Evolutionary conservation across 2,797 vertebrate genomes (phyloP).

Genomic region (Chromis chromis): DNA sequence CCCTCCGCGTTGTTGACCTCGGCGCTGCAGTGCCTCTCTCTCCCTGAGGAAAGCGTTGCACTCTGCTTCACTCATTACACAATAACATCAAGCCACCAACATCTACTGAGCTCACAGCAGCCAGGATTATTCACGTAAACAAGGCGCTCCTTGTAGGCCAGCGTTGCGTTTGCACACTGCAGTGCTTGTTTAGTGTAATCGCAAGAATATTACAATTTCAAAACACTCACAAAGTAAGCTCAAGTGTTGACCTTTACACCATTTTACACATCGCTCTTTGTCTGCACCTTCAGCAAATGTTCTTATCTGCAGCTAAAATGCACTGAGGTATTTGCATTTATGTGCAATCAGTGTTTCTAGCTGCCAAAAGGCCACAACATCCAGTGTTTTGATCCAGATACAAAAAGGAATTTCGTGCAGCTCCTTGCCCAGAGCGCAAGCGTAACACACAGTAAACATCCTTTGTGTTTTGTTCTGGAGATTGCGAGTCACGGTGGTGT

Average conservation of each 20-base stretch:
- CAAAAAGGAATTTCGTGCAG: slow-evolving; percentile 38
- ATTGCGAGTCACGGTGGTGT: slow-evolving; percentile 35
- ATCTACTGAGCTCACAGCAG: slow-evolving; percentile 25
- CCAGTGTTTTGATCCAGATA: slow-evolving; percentile 52
- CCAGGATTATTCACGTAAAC: slow-evolving; percentile 59
- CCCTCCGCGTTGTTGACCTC: slow-evolving; percentile 43
- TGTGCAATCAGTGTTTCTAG: slow-evolving; percentile 7
- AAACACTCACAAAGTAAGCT: slow-evolving; percentile 19
- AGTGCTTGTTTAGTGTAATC: slow-evolving; percentile 43
- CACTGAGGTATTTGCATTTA: neutral
- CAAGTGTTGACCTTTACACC: slow-evolving; percentile 33
- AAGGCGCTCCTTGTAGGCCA: slow-evolving; percentile 59
- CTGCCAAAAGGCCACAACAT: slow-evolving; percentile 7
- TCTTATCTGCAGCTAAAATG: slow-evolving; percentile 1
- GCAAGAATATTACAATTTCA: slow-evolving; percentile 36
- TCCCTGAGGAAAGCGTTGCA: slow-evolving; percentile 41
- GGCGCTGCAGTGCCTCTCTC: slow-evolving; percentile 14
- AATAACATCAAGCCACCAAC: slow-evolving; percentile 39
- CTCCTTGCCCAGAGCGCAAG: slow-evolving; percentile 2
- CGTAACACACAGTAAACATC: slow-evolving; percentile 44
- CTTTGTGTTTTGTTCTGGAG: slow-evolving; percentile 55
- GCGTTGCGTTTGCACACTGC: slow-evolving; percentile 14
- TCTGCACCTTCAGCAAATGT: slow-evolving; percentile 1
- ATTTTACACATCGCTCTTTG: neutral
- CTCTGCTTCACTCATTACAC: slow-evolving; percentile 58